Conservation (phyloP, 2,888 invertebrate species). For the Dimorphilus gyrociliatus region DNA sequence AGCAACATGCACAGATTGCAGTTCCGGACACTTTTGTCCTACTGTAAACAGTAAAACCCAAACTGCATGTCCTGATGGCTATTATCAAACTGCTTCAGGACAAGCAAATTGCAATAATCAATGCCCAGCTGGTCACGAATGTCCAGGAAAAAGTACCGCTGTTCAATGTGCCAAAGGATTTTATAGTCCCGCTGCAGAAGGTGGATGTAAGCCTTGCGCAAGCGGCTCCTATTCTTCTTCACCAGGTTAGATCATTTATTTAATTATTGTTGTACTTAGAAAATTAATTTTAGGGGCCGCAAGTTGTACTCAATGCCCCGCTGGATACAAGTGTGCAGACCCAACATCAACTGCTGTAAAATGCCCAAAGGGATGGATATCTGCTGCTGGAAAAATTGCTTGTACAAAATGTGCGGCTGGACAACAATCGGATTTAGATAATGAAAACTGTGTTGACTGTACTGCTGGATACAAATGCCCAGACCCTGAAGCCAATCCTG, state of each 20-base stretch:
- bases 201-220: slow-evolving; percentile 15
- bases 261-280: no score
- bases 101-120: no score
- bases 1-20: slow-evolving; percentile 19
- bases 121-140: slow-evolving; percentile 21
- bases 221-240: slow-evolving; percentile 14
- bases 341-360: slow-evolving; percentile 5
- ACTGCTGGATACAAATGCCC: slow-evolving; percentile 19
- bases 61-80: slow-evolving; percentile 20
- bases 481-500: slow-evolving; percentile 9
- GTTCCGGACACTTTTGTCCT: slow-evolving; percentile 27
- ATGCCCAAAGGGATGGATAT: slow-evolving; percentile 9
- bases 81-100: slow-evolving; percentile 21
- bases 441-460: slow-evolving; percentile 24
- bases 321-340: slow-evolving; percentile 8
- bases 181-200: slow-evolving; percentile 15
- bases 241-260: slow-evolving; percentile 5
- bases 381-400: slow-evolving; percentile 5
- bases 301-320: slow-evolving; percentile 8
- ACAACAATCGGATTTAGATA: slow-evolving; percentile 4
- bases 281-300: slow-evolving; percentile 5
- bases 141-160: slow-evolving; percentile 14
- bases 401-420: slow-evolving; percentile 11
- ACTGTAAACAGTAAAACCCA: slow-evolving; percentile 10
- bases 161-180: slow-evolving; percentile 15